Evolutionary conservation across 2,888 invertebrate species (phyloP), one percentile per base, ranked within the genome.

Genomic region (Pristionchus japonicus): DNA sequence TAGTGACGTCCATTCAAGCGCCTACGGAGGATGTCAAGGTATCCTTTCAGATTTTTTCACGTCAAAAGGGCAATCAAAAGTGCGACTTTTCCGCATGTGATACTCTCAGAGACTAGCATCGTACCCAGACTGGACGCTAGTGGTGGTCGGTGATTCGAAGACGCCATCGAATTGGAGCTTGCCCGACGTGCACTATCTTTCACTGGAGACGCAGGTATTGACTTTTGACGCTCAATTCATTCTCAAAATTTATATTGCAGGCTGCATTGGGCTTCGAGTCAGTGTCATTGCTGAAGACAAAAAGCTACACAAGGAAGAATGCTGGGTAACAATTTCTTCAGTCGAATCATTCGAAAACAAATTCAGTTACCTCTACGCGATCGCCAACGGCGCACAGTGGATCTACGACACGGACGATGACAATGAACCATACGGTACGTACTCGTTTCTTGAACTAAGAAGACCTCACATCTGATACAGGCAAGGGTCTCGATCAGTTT

Each of bases 331-430:
- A 49, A 17, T 49, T 13, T 3, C 1, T 20, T 17, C 15, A 17
- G 52, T 20, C 1, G 3, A 57, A 70, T 70, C 6, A n/a, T 67
- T 67, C 15, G 67, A 67, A 70, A 70, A 7, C 31, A 13, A 1
- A 31, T 34, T 31, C n/a, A 84, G 89, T 15, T 90, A 90, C 40
- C 67, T 90, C 11, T 90, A 90, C 49, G 90, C 90, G 27, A 90
- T 90, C 37, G 84, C 88, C 27, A 88, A 90, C 3, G 90, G 90
- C 40, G 90, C 90, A 3, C 87, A 90, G 86, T 90, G 89, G 89
- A 90, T 90, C 64, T 90, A 90, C 43, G 90, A 90, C 49, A 90
- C 90, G 6, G 90, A 90, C 57, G 90, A 90, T 83, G 90, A 90
- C 37, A 90, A 90, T 31, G 86, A 88, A 34, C 89, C 89, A 3